A percentile compares a stretch with the other conserved stretches of the same genome.
Conservation (phyloP, 2,888 invertebrate genomes). For the Parnassius orleans region DNA sequence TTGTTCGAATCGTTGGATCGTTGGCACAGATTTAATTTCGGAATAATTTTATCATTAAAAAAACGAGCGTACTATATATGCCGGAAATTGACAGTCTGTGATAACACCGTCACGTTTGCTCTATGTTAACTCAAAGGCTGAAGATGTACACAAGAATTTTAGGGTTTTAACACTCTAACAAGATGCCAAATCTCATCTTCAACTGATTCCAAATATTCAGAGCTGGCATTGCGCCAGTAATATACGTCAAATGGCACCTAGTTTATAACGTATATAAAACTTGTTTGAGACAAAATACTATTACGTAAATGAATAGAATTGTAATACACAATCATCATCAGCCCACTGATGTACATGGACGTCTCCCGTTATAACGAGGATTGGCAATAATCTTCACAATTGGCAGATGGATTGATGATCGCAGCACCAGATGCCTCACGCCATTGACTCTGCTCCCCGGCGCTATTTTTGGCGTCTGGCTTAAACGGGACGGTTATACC, state of each 20-base stretch:
- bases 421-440: too few species aligned
- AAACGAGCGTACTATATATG: background rate
- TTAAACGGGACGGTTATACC: too few species aligned
- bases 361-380: too few species aligned
- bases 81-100: background rate
- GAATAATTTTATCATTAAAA: background rate
- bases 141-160: conserved; percentile 67
- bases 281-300: conserved; percentile 4
- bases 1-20: conserved; percentile 42
- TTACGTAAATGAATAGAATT: background rate
- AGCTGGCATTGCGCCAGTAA: conserved; percentile 48
- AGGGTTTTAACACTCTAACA: conserved; percentile 45
- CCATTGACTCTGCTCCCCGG: too few species aligned
- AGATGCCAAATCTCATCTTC: conserved; percentile 67
- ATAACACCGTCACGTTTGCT: conserved; percentile 2
- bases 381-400: too few species aligned
- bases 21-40: conserved; percentile 19
- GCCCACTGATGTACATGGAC: too few species aligned
- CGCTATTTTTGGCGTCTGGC: too few species aligned
- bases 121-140: conserved; percentile 45
- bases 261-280: conserved; percentile 2
- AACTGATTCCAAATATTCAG: conserved; percentile 62
- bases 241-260: conserved; percentile 25
- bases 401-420: too few species aligned
- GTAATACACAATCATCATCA: too few species aligned